These are phyloP conservation scores for Amiota mariae DNA, from an alignment of 2,888 invertebrate genomes.

Conservation along the genomic window DNA sequence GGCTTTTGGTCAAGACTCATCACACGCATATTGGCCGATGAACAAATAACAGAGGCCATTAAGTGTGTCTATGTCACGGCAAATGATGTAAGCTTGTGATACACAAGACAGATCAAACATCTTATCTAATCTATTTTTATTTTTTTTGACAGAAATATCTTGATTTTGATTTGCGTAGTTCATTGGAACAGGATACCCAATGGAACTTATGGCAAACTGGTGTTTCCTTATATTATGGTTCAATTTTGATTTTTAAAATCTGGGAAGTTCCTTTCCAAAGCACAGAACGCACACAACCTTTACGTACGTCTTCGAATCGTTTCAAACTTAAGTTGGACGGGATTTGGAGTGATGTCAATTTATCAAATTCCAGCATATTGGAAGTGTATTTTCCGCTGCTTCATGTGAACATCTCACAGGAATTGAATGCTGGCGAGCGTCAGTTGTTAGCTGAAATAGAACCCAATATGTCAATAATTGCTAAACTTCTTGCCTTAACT, in stretches of 20 bases:
- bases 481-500: constrained; percentile 87
- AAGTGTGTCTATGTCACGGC: constrained; percentile 82
- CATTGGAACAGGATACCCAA: constrained; percentile 76
- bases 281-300: constrained; percentile 75
- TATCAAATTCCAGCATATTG: constrained; percentile 85
- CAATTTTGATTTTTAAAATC: constrained; percentile 86
- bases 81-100: constrained; percentile 76
- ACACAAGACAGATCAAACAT: too few species aligned
- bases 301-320: constrained; percentile 75
- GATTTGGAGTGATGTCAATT: constrained; percentile 88
- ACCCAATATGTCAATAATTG: constrained; percentile 85
- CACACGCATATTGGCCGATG: constrained; percentile 92
- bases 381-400: constrained; percentile 87
- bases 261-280: constrained; percentile 82
- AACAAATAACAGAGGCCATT: constrained; percentile 85
- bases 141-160: constrained; percentile 64
- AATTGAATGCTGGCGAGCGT: constrained; percentile 75
- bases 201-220: constrained; percentile 98
- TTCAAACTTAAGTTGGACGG: constrained; percentile 88
- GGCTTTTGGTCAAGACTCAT: constrained; percentile 98
- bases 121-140: too few species aligned
- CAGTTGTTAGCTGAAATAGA: constrained; percentile 75
- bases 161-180: constrained; percentile 68
- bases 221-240: constrained; percentile 87
- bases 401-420: constrained; percentile 74